phyloP scores from a whole-genome alignment of 1,140 invertebrate genomes.

The Drosophila auraria region DNA sequence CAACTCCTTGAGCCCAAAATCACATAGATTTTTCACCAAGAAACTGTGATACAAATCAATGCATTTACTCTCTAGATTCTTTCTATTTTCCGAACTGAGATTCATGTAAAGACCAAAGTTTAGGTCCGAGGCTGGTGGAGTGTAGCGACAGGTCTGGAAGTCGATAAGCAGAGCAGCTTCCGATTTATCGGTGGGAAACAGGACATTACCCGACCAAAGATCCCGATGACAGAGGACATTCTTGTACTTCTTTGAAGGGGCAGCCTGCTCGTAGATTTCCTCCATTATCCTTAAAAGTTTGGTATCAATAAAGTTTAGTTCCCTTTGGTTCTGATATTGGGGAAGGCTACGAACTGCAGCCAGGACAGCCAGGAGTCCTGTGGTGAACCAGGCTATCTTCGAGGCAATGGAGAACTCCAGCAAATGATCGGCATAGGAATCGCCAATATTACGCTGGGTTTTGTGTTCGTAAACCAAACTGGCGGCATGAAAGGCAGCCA shows the following conservation, averaged over 20 bases:
- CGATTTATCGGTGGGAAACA: conserved; percentile 85
- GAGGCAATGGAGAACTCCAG: conserved; percentile 64
- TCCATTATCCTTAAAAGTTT: conserved; percentile 36
- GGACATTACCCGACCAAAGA: conserved; percentile 88
- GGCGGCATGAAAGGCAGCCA: conserved; percentile 85
- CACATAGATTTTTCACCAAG: conserved; percentile 28
- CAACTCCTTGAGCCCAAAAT: conserved; percentile 16
- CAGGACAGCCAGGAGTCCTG: conserved; percentile 60
- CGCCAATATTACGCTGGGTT: conserved; percentile 42
- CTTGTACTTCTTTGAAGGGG: conserved; percentile 57
- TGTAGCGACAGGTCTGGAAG: conserved; percentile 87
- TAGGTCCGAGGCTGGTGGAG: conserved; percentile 87
- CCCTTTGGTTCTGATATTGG: conserved; percentile 22
- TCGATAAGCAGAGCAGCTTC: conserved; percentile 87
- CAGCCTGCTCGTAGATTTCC: conserved; percentile 68
- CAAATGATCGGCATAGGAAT: conserved; percentile 58
- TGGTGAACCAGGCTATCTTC: conserved; percentile 70
- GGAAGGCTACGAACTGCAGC: conserved; percentile 50
- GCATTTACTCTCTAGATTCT: conserved; percentile 28
- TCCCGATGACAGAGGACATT: conserved; percentile 88
- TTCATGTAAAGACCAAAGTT: conserved; percentile 74
- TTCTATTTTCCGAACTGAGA: conserved; percentile 32
- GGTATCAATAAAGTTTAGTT: conserved; percentile 34
- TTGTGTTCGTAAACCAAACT: conserved; percentile 77
- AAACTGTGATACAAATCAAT: conserved; percentile 63